Conservation (phyloP, 2,888 invertebrate species). For the Mesorhabditis spiculigera region DNA sequence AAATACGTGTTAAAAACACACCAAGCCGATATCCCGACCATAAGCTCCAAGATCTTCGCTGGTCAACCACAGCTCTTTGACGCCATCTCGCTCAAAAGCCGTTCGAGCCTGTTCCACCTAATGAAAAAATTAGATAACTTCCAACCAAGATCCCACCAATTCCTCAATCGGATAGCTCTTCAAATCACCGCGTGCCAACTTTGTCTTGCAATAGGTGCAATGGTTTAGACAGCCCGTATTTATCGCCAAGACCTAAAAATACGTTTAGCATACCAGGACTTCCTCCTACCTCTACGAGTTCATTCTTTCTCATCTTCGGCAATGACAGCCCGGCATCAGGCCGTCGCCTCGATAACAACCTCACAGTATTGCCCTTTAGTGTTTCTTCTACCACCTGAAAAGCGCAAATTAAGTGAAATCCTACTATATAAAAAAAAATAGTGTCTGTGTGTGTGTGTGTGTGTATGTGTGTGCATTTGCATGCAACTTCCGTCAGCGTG, state of each 20-base stretch:
- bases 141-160: constrained; percentile 15
- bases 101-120: constrained; percentile 27
- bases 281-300: constrained; percentile 79
- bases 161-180: constrained; percentile 73
- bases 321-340: constrained; percentile 83
- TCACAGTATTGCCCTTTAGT: constrained; percentile 71
- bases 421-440: neutral
- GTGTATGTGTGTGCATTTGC: no score
- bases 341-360: constrained; percentile 33
- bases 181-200: constrained; percentile 85
- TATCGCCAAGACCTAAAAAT: constrained; percentile 45
- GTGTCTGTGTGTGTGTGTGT: neutral
- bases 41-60: constrained; percentile 97
- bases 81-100: constrained; percentile 71
- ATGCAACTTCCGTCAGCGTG: no score
- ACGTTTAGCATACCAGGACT: constrained; percentile 64
- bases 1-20: constrained; percentile 9
- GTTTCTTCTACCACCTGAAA: constrained; percentile 85
- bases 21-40: constrained; percentile 81
- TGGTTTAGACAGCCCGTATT: constrained; percentile 78
- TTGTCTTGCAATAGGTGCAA: constrained; percentile 92
- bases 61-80: constrained; percentile 93
- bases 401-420: neutral
- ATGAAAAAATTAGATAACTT: neutral
- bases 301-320: constrained; percentile 92